Evolutionary conservation across 2,888 invertebrate species (phyloP), one percentile per base, ranked within the genome.

Genomic region (Tholera decimalis): DNA sequence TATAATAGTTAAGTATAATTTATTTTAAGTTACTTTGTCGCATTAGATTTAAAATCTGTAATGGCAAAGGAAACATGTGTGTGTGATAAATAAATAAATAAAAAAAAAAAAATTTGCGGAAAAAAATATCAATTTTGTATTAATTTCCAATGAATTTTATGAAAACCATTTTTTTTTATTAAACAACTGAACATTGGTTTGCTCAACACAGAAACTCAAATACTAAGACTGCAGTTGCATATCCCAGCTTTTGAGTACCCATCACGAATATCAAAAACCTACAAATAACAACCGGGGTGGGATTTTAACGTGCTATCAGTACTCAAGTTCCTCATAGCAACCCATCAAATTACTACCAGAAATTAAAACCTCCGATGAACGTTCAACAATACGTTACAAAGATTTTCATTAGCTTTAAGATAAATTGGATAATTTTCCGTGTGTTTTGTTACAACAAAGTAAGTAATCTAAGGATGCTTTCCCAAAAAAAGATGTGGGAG

Each of bases 391-490:
- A 47, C 2, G n/a, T 18, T 9, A n/a, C 55, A 35, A 2, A 51
- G 1, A 54, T 51, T 51, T 41, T 47, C 13, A 35, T 20, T 11
- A 1, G 8, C 33, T 35, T 11, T 22, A 63, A 53, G 22, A 43
- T 26, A 47, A 53, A 43, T 33, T 39, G 9, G 11, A 50, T 30
- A 7, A 41, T 46, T 46, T 50, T 22, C 20, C 11, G 0, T 30
- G 22, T 20, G 44, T 60, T 30, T 13, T 53, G 18, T 35, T 50
- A n/a, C 15, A 9, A 41, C 13, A 20, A 39, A 39, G 9, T 24
- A 28, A 46, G 41, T 54, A 22, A 6, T 24, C 5, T 41, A 41
- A 8, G n/a, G 37, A 2, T 37, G 37, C n/a, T 7, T 18, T 37
- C 3, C 4, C 2, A n/a, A 2, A 0, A n/a, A 4, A 2, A 37